A percentile compares a stretch with the other conserved stretches of the same genome.
phyloP scores from a whole-genome alignment of 2,888 invertebrate genomes.

The Caprella mutica region DNA sequence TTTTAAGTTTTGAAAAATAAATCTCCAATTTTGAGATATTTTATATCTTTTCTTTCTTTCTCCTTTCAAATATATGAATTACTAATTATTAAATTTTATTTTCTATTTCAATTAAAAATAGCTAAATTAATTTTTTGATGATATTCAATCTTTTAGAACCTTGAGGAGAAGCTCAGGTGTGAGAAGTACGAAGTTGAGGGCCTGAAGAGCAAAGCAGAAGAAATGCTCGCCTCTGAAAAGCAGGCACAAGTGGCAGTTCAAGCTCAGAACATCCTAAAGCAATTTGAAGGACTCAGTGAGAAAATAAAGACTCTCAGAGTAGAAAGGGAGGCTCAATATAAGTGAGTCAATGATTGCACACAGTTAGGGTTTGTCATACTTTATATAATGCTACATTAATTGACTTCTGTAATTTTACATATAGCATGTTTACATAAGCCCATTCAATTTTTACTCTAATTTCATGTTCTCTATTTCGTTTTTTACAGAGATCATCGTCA shows the following conservation, averaged over 20 bases:
- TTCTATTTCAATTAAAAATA: neutral
- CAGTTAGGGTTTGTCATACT: too few species aligned
- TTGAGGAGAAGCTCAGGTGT: constrained; percentile 77
- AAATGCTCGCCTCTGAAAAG: constrained; percentile 74
- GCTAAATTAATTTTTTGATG: too few species aligned
- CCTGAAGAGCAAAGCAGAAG: constrained; percentile 67
- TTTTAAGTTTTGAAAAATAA: too few species aligned
- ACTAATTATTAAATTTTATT: neutral
- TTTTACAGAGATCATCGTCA: constrained; percentile 74
- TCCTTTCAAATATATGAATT: neutral
- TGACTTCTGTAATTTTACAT: too few species aligned
- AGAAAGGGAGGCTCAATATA: constrained; percentile 72
- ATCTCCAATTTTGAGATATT: too few species aligned
- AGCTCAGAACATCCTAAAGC: constrained; percentile 71
- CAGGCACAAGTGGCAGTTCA: constrained; percentile 70
- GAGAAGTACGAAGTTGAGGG: constrained; percentile 82
- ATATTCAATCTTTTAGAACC: constrained; percentile 45
- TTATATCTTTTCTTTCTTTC: too few species aligned
- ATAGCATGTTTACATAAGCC: too few species aligned
- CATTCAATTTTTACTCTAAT: too few species aligned
- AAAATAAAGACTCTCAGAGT: constrained; percentile 60
- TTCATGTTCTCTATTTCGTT: too few species aligned
- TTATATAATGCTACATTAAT: too few species aligned
- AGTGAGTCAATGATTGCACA: too few species aligned
- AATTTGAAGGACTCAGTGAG: constrained; percentile 66